Evolutionary conservation across 2,113 vertebrate genomes (phyloP).

Genomic region (Ciconia stormi): DNA sequence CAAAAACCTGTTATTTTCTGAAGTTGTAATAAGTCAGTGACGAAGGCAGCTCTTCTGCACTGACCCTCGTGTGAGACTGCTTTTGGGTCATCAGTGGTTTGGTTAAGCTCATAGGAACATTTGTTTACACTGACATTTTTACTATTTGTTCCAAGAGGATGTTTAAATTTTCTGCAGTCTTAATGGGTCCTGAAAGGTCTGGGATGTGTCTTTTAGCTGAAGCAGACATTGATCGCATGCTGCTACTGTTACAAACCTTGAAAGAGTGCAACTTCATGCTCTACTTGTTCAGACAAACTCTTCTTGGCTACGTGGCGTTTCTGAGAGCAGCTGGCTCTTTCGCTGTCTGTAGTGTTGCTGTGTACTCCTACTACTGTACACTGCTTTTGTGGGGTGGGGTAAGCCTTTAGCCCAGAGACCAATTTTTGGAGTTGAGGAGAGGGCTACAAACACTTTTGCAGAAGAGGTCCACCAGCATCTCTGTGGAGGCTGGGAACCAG

Average conservation of each 20-base stretch:
- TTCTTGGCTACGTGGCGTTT: background rate
- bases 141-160: conserved; percentile 13
- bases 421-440: background rate
- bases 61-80: background rate
- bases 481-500: background rate
- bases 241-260: background rate
- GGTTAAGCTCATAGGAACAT: background rate
- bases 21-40: background rate
- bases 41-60: background rate
- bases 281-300: background rate
- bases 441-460: background rate
- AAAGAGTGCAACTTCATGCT: background rate
- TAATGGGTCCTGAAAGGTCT: conserved; percentile 33
- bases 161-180: conserved; percentile 11
- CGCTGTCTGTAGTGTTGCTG: background rate
- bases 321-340: conserved; percentile 38
- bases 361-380: background rate
- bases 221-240: background rate
- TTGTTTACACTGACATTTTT: conserved; percentile 14
- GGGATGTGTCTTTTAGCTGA: conserved; percentile 4
- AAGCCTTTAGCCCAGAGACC: background rate
- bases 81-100: background rate
- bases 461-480: background rate
- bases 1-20: background rate
- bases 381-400: background rate